Conservation (phyloP, 2,113 vertebrate species). For the Microtus richardsoni region DNA sequence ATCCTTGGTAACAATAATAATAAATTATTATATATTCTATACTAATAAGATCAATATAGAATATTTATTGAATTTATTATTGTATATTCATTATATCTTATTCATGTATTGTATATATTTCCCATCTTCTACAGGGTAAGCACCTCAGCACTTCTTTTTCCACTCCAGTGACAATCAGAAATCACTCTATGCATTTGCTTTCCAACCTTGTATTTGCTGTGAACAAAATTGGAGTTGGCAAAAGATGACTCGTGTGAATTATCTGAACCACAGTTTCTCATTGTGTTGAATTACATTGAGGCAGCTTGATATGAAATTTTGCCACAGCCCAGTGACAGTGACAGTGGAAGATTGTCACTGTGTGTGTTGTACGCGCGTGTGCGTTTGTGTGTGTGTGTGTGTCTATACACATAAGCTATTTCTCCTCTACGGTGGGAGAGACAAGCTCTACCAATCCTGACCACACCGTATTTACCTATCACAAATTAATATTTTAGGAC, state of each 20-base stretch:
- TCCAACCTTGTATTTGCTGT: slow-evolving; percentile 59
- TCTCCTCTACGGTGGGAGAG: neutral
- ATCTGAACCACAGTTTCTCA: slow-evolving; percentile 68
- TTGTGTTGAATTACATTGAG: slow-evolving; percentile 67
- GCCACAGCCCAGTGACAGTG: slow-evolving; percentile 53
- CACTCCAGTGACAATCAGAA: slow-evolving; percentile 63
- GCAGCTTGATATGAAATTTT: slow-evolving; percentile 58
- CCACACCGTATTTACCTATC: neutral
- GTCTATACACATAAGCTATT: slow-evolving; percentile 46
- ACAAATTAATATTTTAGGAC: neutral
- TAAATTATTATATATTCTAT: neutral
- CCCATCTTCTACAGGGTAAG: slow-evolving; percentile 1
- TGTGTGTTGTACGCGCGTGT: neutral
- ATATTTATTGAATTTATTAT: neutral
- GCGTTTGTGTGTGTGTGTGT: neutral
- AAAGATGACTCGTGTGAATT: slow-evolving; percentile 63
- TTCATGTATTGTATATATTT: neutral
- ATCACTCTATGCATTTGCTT: slow-evolving; percentile 72
- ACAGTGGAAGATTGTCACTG: slow-evolving; percentile 57
- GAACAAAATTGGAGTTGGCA: slow-evolving; percentile 72
- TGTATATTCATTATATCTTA: neutral
- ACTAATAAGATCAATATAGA: neutral
- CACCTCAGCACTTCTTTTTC: slow-evolving; percentile 68
- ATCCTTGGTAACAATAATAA: slow-evolving; percentile 37
- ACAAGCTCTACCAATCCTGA: neutral